phyloP scores from a whole-genome alignment of 2,888 invertebrate genomes.

The Apodemia duryi region DNA sequence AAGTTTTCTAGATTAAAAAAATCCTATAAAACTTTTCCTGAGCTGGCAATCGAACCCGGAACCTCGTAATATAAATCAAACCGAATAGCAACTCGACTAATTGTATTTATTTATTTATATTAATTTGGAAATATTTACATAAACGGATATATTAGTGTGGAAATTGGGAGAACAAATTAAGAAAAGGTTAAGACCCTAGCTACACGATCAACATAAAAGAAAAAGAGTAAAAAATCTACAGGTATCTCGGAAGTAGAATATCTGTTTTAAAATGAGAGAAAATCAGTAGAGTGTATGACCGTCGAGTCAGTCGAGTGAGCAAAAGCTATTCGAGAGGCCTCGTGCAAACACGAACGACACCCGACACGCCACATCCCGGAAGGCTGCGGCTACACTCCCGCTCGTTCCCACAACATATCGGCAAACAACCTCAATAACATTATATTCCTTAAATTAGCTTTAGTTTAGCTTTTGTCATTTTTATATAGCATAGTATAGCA shows the following conservation, averaged over 20 bases:
- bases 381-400: constrained; percentile 45
- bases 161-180: neutral
- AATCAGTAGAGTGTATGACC: constrained; percentile 16
- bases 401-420: constrained; percentile 36
- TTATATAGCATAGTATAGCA: too few species aligned
- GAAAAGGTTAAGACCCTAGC: neutral
- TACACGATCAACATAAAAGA: neutral
- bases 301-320: constrained; percentile 17
- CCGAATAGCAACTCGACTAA: too few species aligned
- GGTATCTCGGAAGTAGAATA: constrained; percentile 15
- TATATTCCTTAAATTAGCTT: constrained; percentile 6
- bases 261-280: constrained; percentile 14
- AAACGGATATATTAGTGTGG: neutral
- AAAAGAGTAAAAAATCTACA: neutral
- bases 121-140: neutral
- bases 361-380: constrained; percentile 77
- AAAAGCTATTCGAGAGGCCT: constrained; percentile 36
- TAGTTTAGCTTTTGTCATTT: neutral
- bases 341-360: constrained; percentile 63
- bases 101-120: neutral
- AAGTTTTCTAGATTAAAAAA: too few species aligned
- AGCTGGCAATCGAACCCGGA: too few species aligned
- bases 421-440: constrained; percentile 16
- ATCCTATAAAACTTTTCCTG: too few species aligned
- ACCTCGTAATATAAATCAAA: too few species aligned